Evolutionary conservation across 2,797 vertebrate species (phyloP).

Genomic region (Arctocebus calabarensis): DNA sequence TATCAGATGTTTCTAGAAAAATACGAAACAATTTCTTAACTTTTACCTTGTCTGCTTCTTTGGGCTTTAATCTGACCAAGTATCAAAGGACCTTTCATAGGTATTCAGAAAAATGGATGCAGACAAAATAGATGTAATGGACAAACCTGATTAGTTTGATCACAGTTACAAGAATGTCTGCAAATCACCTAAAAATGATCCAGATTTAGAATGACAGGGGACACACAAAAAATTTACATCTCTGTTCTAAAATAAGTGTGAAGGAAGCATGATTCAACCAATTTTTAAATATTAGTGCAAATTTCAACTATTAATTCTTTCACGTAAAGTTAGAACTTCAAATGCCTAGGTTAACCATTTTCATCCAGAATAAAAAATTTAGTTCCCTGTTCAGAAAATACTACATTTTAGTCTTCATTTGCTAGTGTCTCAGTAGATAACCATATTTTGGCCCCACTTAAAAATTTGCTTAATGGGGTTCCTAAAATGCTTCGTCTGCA

Average conservation of each 20-base stretch:
- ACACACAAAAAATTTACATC: conserved; percentile 18
- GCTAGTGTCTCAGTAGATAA: conserved; percentile 97
- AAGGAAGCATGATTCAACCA: conserved; percentile 80
- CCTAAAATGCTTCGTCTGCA: conserved; percentile 94
- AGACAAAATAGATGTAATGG: conserved; percentile 29
- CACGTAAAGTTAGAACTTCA: conserved; percentile 82
- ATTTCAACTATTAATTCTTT: conserved; percentile 79
- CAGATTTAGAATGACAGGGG: conserved; percentile 49
- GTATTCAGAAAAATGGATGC: conserved; percentile 24
- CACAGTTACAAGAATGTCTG: conserved; percentile 20
- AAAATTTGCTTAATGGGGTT: conserved; percentile 97
- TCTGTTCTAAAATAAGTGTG: conserved; percentile 61
- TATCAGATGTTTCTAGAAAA: background rate
- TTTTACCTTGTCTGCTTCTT: background rate
- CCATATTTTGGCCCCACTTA: conserved; percentile 98
- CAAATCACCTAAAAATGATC: background rate
- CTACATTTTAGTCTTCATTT: conserved; percentile 90
- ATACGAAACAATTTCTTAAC: background rate
- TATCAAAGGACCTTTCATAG: conserved; percentile 21
- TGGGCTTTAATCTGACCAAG: background rate
- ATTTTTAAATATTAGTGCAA: conserved; percentile 89
- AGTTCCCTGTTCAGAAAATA: conserved; percentile 27
- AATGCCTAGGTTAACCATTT: conserved; percentile 78
- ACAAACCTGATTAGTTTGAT: conserved; percentile 18
- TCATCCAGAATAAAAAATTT: conserved; percentile 74